Evolutionary conservation across 2,797 vertebrate genomes (phyloP).

Genomic region (Eleutherodactylus coqui): DNA sequence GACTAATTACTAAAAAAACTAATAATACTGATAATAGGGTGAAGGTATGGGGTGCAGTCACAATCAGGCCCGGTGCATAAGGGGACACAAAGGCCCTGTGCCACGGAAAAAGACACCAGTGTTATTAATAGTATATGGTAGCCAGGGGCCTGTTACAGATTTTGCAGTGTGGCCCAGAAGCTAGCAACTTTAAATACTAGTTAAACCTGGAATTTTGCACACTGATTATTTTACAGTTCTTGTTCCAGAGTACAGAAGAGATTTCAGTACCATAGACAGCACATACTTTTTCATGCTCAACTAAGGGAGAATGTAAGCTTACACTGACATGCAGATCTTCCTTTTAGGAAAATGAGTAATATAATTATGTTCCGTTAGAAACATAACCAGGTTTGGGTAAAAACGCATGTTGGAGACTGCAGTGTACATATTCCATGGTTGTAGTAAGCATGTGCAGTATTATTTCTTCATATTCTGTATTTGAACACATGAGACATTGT

Average conservation of each 20-base stretch:
- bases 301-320: slow-evolving; percentile 22
- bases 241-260: not conserved
- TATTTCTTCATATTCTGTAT: too few species aligned
- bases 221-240: not conserved
- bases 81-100: not conserved
- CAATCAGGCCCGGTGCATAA: not conserved
- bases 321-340: not conserved
- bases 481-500: too few species aligned
- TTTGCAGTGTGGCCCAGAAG: not conserved
- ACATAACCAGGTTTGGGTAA: too few species aligned
- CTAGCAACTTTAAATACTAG: not conserved
- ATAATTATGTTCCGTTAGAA: too few species aligned
- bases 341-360: not conserved
- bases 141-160: not conserved
- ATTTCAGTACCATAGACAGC: slow-evolving; percentile 90
- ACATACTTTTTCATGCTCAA: slow-evolving; percentile 56
- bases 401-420: too few species aligned
- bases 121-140: not conserved
- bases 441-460: too few species aligned
- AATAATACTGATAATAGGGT: not conserved
- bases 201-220: not conserved
- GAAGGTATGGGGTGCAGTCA: not conserved
- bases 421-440: too few species aligned
- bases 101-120: not conserved
- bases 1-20: not conserved